These are phyloP conservation scores for Agrotis ipsilon DNA, from an alignment of 2,888 invertebrate species.

Conservation along the genomic window DNA sequence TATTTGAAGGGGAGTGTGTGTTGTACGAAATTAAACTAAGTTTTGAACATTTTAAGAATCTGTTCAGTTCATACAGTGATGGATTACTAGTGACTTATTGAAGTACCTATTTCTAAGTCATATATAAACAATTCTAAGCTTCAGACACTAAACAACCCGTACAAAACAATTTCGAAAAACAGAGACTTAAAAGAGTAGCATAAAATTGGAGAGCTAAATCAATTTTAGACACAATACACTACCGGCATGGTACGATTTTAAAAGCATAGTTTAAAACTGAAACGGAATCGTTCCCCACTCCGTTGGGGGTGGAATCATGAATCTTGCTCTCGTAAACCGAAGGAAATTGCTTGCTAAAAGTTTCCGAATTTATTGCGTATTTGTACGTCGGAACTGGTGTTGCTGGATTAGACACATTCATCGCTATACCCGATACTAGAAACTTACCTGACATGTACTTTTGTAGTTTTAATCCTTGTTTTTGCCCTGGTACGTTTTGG, in stretches of 20 bases:
- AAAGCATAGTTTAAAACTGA: slow-evolving; percentile 70
- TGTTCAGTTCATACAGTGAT: neutral
- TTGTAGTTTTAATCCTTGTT: slow-evolving; percentile 41
- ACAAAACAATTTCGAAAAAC: slow-evolving; percentile 24
- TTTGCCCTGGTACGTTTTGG: slow-evolving; percentile 3
- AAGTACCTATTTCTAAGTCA: neutral
- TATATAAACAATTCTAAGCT: neutral
- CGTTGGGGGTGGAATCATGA: slow-evolving; percentile 75
- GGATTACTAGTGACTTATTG: neutral
- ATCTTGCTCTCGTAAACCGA: slow-evolving; percentile 85
- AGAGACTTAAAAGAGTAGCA: slow-evolving; percentile 20
- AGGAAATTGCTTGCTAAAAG: slow-evolving; percentile 89
- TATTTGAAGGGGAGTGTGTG: neutral
- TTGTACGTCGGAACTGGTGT: slow-evolving; percentile 74
- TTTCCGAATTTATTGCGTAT: slow-evolving; percentile 87
- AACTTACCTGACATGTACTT: slow-evolving; percentile 47
- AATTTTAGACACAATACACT: slow-evolving; percentile 56
- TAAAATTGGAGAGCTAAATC: slow-evolving; percentile 51
- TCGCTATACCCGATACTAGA: slow-evolving; percentile 43
- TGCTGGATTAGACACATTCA: slow-evolving; percentile 71
- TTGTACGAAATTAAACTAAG: neutral
- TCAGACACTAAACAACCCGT: neutral
- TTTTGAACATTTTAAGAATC: neutral
- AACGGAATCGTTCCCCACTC: slow-evolving; percentile 63
- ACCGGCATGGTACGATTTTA: slow-evolving; percentile 59